Conservation (phyloP, 1,140 invertebrate genomes). For the Aphaenogaster floridana region DNA sequence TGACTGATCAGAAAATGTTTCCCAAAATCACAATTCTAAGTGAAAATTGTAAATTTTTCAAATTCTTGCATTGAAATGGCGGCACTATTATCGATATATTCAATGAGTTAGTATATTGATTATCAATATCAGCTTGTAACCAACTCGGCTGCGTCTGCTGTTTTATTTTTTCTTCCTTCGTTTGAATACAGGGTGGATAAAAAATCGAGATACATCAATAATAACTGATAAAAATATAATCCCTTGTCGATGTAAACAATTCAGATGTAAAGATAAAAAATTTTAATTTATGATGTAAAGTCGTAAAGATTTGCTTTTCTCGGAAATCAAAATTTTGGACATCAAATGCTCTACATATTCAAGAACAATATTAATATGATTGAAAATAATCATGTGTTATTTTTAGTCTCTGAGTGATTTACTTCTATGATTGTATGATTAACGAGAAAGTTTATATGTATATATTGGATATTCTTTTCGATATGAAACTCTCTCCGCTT, state of each 20-base stretch:
- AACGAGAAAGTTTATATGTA: background rate
- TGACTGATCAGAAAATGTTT: background rate
- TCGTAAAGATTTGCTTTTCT: background rate
- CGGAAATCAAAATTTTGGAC: background rate
- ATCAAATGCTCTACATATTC: background rate
- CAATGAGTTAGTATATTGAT: conserved; percentile 39
- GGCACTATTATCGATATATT: conserved; percentile 54
- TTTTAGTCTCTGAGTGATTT: conserved; percentile 7
- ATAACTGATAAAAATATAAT: background rate
- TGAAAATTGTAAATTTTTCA: background rate
- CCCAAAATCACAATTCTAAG: background rate
- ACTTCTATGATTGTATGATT: background rate
- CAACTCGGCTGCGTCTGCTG: conserved; percentile 31
- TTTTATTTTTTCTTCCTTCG: conserved; percentile 43
- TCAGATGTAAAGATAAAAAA: background rate
- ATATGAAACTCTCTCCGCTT: background rate
- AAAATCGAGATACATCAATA: conserved; percentile 7
- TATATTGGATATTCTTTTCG: background rate
- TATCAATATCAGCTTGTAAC: conserved; percentile 41
- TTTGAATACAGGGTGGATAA: conserved; percentile 34
- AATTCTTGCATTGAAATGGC: conserved; percentile 35
- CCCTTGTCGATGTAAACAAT: background rate
- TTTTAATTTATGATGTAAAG: conserved; percentile 12
- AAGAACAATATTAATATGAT: conserved; percentile 22
- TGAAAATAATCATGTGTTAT: background rate